Conservation (phyloP, 92 coral and sea anemone genomes). For the Parazoanthus darwini region DNA sequence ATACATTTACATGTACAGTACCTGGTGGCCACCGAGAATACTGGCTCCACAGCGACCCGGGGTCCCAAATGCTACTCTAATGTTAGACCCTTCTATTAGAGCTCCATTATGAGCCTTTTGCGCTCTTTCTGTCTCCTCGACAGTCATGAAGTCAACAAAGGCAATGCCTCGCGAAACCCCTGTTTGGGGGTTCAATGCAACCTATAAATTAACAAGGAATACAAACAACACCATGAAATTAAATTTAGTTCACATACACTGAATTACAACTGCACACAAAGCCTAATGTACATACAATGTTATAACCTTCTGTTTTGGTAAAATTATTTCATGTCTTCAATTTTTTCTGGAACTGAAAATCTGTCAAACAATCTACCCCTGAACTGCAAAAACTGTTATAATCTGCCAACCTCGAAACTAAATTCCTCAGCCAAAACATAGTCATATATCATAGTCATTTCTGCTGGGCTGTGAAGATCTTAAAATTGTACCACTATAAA, state of each 20-base stretch:
- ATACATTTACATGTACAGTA: background rate
- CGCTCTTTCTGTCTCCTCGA: constrained; percentile 85
- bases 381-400: too few species aligned
- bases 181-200: constrained; percentile 66
- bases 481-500: too few species aligned
- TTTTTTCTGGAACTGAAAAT: too few species aligned
- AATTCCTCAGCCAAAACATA: too few species aligned
- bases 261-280: too few species aligned
- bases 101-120: constrained; percentile 85
- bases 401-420: too few species aligned
- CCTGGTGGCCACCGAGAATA: constrained; percentile 61
- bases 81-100: constrained; percentile 65
- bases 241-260: background rate
- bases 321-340: too few species aligned
- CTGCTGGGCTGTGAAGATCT: too few species aligned
- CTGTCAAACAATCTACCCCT: too few species aligned
- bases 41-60: constrained; percentile 93
- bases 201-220: constrained; percentile 41
- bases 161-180: constrained; percentile 93
- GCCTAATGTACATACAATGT: background rate
- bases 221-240: background rate
- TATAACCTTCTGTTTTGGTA: too few species aligned
- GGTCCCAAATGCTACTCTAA: constrained; percentile 89
- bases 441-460: too few species aligned
- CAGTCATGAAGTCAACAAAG: constrained; percentile 80